A percentile compares a stretch with the other conserved stretches of the same genome.
Evolutionary conservation across 2,888 invertebrate genomes (phyloP).

Genomic region (Hermodice carunculata): DNA sequence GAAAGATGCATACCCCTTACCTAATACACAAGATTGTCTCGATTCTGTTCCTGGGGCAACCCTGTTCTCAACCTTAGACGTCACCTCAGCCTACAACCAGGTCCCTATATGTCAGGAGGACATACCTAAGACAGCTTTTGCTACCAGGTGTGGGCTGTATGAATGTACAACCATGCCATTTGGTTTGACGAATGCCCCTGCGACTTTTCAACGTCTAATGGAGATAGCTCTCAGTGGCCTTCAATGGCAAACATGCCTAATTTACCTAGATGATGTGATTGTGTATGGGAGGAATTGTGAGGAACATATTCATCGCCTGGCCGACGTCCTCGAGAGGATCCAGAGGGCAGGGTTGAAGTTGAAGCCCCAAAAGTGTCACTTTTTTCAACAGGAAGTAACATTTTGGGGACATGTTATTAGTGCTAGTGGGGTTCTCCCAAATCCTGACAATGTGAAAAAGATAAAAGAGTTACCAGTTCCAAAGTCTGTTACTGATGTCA

Average conservation of each 20-base stretch:
- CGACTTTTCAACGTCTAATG: background rate
- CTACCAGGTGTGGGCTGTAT: background rate
- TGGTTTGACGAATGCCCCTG: background rate
- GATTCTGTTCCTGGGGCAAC: background rate
- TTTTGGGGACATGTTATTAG: too few relatives aligned
- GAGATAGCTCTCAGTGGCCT: background rate
- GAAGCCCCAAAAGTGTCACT: background rate
- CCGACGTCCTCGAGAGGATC: background rate
- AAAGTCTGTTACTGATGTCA: background rate
- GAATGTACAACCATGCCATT: background rate
- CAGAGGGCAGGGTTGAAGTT: background rate
- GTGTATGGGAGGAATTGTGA: background rate
- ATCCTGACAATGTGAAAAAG: background rate
- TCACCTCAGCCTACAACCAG: background rate
- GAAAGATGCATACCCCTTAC: background rate
- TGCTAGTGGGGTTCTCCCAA: too few relatives aligned
- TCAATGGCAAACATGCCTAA: background rate
- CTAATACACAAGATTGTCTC: background rate
- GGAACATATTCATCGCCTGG: background rate
- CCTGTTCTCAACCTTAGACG: background rate
- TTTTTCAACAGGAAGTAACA: too few relatives aligned
- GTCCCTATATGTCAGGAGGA: background rate
- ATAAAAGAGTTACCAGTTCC: background rate
- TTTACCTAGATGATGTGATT: slow-evolving; percentile 6
- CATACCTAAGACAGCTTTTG: background rate